phyloP scores from a whole-genome alignment of 2,113 vertebrate species.

The Neopipo cinnamomea region DNA sequence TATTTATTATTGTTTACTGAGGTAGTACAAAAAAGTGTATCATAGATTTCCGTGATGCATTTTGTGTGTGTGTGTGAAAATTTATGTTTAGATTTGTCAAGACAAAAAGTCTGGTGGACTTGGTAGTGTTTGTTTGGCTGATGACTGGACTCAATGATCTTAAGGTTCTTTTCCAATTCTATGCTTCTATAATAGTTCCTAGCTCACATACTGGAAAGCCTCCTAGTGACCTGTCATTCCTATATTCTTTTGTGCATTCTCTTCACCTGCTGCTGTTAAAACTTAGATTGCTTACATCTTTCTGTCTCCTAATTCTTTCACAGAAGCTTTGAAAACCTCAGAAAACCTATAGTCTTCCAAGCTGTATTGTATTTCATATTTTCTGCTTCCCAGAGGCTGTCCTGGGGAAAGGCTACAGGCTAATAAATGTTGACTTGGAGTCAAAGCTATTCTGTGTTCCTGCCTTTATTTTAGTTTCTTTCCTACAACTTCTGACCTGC shows the following conservation, averaged over 20 bases:
- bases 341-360: background rate
- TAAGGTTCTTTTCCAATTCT: background rate
- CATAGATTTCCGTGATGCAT: background rate
- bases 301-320: background rate
- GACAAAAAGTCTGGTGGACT: background rate
- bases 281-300: background rate
- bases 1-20: background rate
- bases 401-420: background rate
- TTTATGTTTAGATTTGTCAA: background rate
- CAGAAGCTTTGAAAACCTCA: background rate
- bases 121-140: background rate
- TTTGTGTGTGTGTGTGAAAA: background rate
- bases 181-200: background rate
- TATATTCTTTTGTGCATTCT: background rate
- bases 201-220: background rate
- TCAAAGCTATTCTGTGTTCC: background rate
- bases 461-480: background rate
- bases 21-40: background rate
- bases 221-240: background rate
- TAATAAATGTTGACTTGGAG: background rate
- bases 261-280: background rate
- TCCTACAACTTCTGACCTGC: background rate
- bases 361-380: background rate
- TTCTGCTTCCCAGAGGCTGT: background rate
- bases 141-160: background rate